Percentiles rank a stretch among this genome's conserved stretches.
phyloP scores from a whole-genome alignment of 1,140 invertebrate species.

The Lineus longissimus region DNA sequence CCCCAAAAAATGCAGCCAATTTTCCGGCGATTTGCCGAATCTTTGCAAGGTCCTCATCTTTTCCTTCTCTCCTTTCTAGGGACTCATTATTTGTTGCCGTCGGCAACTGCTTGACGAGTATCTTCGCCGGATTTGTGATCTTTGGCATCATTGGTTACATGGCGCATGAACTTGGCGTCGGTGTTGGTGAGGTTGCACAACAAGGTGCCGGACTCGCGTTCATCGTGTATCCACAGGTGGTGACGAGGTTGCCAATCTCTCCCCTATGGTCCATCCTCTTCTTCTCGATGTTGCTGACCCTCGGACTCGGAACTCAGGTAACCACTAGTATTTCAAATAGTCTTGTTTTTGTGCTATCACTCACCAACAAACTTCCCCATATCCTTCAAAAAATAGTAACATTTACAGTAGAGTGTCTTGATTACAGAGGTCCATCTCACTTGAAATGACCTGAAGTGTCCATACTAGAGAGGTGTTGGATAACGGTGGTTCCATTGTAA shows the following conservation, averaged over 20 bases:
- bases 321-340: no score
- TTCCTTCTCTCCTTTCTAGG: slow-evolving; percentile 58
- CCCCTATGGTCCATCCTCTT: slow-evolving; percentile 95
- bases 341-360: no score
- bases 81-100: slow-evolving; percentile 89
- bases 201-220: slow-evolving; percentile 93
- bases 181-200: slow-evolving; percentile 76
- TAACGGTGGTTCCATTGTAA: no score
- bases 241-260: slow-evolving; percentile 86
- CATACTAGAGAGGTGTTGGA: no score
- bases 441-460: no score
- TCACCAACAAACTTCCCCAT: no score
- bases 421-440: no score
- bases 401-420: no score
- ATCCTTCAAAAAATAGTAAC: no score
- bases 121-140: slow-evolving; percentile 94
- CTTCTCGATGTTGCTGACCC: slow-evolving; percentile 93
- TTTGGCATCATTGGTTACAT: slow-evolving; percentile 92
- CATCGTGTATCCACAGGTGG: slow-evolving; percentile 93
- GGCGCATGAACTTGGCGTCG: slow-evolving; percentile 81
- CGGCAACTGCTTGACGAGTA: slow-evolving; percentile 93
- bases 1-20: no score
- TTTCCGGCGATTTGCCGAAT: no score
- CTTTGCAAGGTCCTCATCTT: no score
- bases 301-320: slow-evolving; percentile 79